Evolutionary conservation across 2,113 vertebrate genomes (phyloP).

Genomic region (Microtus ochrogaster): DNA sequence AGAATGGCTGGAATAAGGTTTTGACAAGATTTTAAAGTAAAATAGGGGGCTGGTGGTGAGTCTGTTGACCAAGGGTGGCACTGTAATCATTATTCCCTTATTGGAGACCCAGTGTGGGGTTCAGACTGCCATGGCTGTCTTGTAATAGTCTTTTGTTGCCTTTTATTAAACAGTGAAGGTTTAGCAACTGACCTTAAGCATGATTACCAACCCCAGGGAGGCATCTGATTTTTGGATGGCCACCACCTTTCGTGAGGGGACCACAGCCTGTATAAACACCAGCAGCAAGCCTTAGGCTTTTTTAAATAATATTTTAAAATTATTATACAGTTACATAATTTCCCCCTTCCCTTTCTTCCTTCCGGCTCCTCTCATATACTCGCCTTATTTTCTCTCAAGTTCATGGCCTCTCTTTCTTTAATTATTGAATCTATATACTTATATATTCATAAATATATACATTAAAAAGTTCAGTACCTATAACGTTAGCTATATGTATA

Average conservation of each 20-base stretch:
- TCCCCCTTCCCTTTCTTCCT: not conserved
- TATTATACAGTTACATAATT: not conserved
- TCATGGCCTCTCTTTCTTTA: not conserved
- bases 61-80: not conserved
- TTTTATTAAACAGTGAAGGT: not conserved
- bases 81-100: not conserved
- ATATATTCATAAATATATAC: not conserved
- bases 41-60: too few species aligned
- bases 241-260: not conserved
- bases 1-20: not conserved
- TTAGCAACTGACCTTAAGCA: too few species aligned
- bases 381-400: not conserved
- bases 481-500: not conserved
- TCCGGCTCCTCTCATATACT: not conserved
- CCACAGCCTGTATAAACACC: not conserved
- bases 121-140: too few species aligned
- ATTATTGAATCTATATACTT: not conserved
- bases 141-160: too few species aligned
- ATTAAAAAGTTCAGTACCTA: not conserved
- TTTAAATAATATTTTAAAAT: not conserved
- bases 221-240: not conserved
- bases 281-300: not conserved
- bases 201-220: not conserved
- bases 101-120: not conserved
- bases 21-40: not conserved